Base-by-base conservation (phyloP, 2,113 vertebrate genomes). In the Xiphorhynchus elegans region DNA sequence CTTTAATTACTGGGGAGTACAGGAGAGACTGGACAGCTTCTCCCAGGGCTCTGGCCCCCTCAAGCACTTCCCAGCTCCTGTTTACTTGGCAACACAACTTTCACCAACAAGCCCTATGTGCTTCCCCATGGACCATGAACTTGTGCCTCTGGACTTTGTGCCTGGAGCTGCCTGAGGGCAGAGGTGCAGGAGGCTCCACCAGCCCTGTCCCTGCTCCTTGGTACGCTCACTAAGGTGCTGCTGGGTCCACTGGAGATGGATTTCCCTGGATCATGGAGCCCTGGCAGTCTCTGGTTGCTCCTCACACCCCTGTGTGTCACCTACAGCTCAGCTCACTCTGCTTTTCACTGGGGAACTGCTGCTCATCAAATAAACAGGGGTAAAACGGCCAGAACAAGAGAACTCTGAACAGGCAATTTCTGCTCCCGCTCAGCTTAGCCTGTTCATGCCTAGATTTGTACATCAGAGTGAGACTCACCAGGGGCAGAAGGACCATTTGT, bases 291-390 rank as follows among this genome's bases (percentile, higher is more conserved):
- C 92, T 58, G 8, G 6, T 74, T 23, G 64, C 59, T 73, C 47
- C 63, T 77, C 1, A 0, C 13, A 64, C 44, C 6, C 6, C 79
- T 7, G 11, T 20, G 28, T 49, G 77, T 37, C 82, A 33, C 49
- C 73, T 9, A 3, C 42, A 6, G 23, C 3, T 21, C 67, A 9
- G 58, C 46, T 35, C 5, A 6, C 82, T 59, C 74, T 37, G 40
- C 59, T 1, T 67, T 50, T 53, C 18, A 0, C 72, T 24, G 72
- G 10, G 35, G 64, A 83, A 7, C 63, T 29, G 80, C 93, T 47
- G 64, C 78, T 69, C 70, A 8, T 62, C 79, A 63, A 11, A 29
- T 2, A 5, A 67, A 28, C 0, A 0, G n/a, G 55, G 12, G 47
- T 19, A 23, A 59, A 78, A 33, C 13, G 24, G 60, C 63, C 33